Evolutionary conservation across 2,113 vertebrate genomes (phyloP).

Genomic region (Haliaeetus leucogaster): DNA sequence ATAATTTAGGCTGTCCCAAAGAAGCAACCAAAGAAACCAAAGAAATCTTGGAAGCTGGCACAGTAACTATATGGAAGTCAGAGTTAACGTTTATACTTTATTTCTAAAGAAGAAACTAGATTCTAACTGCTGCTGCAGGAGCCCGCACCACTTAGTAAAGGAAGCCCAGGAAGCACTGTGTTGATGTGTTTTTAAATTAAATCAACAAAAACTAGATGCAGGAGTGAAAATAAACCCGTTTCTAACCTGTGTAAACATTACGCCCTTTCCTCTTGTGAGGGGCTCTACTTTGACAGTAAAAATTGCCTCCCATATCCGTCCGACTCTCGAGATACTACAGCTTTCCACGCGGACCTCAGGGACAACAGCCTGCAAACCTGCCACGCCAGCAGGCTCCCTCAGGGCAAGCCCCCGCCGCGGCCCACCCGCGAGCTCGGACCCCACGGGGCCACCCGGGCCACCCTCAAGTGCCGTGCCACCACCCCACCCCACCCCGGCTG

Average conservation of each 20-base stretch:
- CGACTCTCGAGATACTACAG: fast-evolving
- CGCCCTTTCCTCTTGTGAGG: neutral
- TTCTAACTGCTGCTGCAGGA: neutral
- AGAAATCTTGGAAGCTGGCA: neutral
- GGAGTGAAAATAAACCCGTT: neutral
- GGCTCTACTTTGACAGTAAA: neutral
- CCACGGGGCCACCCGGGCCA: neutral
- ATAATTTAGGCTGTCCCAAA: neutral
- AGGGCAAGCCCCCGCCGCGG: neutral
- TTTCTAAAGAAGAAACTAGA: neutral
- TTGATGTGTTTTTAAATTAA: neutral
- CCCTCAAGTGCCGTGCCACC: neutral
- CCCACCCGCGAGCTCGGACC: neutral
- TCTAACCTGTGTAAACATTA: neutral
- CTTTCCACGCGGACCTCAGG: neutral
- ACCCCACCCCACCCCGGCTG: neutral
- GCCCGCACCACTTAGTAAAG: neutral
- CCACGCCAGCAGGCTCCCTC: neutral
- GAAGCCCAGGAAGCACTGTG: neutral
- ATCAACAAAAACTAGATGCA: neutral
- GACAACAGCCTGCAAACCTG: neutral
- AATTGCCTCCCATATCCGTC: neutral
- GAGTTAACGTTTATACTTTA: neutral
- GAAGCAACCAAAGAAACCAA: neutral
- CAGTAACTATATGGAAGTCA: neutral